Evolutionary conservation across 2,888 invertebrate genomes (phyloP).

Genomic region (Drosophila paramelanica): DNA sequence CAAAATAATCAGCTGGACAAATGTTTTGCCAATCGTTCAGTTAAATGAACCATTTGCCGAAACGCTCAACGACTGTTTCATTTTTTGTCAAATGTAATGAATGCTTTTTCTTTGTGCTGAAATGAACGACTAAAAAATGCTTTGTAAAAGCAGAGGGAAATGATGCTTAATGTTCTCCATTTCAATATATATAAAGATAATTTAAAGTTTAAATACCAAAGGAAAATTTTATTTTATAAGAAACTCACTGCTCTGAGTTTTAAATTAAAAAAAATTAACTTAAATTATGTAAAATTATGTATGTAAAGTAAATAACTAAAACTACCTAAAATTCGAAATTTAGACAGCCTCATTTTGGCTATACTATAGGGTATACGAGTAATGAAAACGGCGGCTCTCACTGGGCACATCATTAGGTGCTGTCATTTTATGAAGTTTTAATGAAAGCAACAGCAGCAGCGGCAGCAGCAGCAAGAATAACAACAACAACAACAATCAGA

Average conservation of each 20-base stretch:
- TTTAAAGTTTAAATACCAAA: no score
- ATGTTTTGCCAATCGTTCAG: constrained; percentile 45
- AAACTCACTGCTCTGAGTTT: no score
- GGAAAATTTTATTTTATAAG: no score
- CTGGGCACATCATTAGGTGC: constrained; percentile 65
- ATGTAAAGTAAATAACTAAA: no score
- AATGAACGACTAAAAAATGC: background rate
- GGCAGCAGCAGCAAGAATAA: constrained; percentile 22
- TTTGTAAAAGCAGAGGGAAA: background rate
- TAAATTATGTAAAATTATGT: no score
- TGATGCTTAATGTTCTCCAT: no score
- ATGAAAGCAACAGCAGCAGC: constrained; percentile 58
- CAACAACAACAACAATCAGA: constrained; percentile 8
- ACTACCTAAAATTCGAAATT: no score
- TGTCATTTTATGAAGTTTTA: constrained; percentile 77
- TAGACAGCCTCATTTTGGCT: constrained; percentile 1
- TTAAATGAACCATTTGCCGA: constrained; percentile 49
- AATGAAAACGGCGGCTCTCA: constrained; percentile 25
- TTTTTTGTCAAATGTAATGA: constrained; percentile 27
- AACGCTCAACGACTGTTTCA: background rate
- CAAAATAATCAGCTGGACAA: constrained; percentile 38
- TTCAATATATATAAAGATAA: no score
- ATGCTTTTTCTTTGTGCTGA: no score
- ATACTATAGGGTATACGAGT: constrained; percentile 23
- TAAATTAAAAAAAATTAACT: no score